These are phyloP conservation scores for Lampris incognitus DNA, from an alignment of 2,113 vertebrate genomes.

Conservation along the genomic window DNA sequence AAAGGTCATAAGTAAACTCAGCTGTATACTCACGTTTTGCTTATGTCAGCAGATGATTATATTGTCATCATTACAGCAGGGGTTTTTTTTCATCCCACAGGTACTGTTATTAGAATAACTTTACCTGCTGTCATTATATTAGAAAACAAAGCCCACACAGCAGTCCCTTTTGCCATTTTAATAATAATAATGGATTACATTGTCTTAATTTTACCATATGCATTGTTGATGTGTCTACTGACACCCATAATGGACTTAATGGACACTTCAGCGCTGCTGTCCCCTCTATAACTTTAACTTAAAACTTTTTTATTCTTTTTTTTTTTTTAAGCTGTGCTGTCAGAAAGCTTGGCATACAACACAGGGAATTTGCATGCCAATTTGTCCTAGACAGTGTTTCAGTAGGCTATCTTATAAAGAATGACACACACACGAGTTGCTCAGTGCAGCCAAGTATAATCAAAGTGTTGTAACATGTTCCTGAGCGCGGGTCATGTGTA, in stretches of 20 bases:
- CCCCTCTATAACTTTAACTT: neutral
- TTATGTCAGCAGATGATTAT: slow-evolving; percentile 70
- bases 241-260: neutral
- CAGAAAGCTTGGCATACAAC: no score
- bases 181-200: neutral
- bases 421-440: no score
- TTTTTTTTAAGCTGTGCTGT: no score
- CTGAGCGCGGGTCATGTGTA: no score
- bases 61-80: slow-evolving; percentile 56
- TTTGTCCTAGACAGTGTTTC: no score
- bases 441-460: no score
- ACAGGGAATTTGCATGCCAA: no score
- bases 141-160: slow-evolving; percentile 8
- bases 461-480: no score
- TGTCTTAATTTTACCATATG: slow-evolving; percentile 2
- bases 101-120: slow-evolving; percentile 45
- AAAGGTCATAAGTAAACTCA: slow-evolving; percentile 48
- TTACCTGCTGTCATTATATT: slow-evolving; percentile 51
- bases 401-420: no score
- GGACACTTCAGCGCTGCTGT: neutral
- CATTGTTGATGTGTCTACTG: neutral
- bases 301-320: neutral
- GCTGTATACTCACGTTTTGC: slow-evolving; percentile 54
- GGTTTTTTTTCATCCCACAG: slow-evolving; percentile 54
- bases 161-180: neutral